Evolutionary conservation across 2,113 vertebrate genomes (phyloP), one percentile per base, ranked within the genome.

Genomic region (Actenoides lindsayi): DNA sequence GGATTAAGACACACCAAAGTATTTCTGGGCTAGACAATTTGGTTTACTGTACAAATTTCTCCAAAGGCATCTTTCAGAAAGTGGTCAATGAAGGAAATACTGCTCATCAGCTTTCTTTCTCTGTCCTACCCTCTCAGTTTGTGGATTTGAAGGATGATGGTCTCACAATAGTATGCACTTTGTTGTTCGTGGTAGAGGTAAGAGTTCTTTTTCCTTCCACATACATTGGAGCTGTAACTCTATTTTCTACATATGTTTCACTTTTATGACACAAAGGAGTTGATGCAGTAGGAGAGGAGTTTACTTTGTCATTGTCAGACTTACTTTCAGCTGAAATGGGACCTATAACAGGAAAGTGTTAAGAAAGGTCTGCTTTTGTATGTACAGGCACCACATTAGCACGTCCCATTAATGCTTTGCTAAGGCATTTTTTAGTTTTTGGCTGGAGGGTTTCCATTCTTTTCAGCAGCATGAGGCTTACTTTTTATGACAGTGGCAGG

Each of bases 401-500:
- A 64, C 97, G 80, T 63, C 96, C 96, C 8, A 94, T 89, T 6
- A 98, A 98, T 79, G 92, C 97, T 80, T 97, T 98, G 67, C 96
- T 83, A 30, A 99, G 98, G 69, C 98, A 94, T n/a, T 98, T 98
- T 84, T 98, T 98, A n/a, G 98, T 99, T 76, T 98, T 99, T 78
- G 97, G 98, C 13, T 97, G 98, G 60, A 74, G 86, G 12, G 91
- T 90, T 56, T 96, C 96, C 2, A 16, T 48, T 75, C 71, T 83
- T 39, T 88, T 93, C 88, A 44, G 56, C 6, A 79, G 16, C 33
- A 35, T 5, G 6, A 46, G 93, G 13, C 77, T 98, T 99, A 54
- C 68, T 95, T 97, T 99, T 99, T 23, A 95, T 98, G 42, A 99
- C 98, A 3, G 99, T 99, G 44, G 96, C 93, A 19, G 98, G 98